Percentiles rank a stretch among this genome's conserved stretches.
phyloP scores from a whole-genome alignment of 2,797 vertebrate species.

The Avahi laniger region DNA sequence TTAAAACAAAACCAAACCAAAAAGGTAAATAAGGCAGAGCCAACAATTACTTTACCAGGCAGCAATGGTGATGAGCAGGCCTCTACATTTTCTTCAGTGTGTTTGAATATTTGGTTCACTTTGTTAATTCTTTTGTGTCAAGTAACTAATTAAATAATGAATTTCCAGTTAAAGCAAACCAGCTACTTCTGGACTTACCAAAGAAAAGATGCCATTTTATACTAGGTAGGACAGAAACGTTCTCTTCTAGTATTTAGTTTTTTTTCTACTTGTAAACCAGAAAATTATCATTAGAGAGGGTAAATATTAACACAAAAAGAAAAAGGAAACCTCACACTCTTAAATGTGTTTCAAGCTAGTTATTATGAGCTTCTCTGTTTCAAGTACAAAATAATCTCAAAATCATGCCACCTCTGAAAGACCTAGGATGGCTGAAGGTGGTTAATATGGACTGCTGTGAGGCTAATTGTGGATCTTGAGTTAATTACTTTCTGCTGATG shows the following conservation, averaged over 20 bases:
- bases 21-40: slow-evolving; percentile 58
- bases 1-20: slow-evolving; percentile 70
- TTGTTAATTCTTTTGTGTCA: slow-evolving; percentile 56
- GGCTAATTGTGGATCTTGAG: slow-evolving; percentile 86
- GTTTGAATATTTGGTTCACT: slow-evolving; percentile 40
- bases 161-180: slow-evolving; percentile 74
- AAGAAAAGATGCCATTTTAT: slow-evolving; percentile 72
- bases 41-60: not conserved
- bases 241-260: slow-evolving; percentile 42
- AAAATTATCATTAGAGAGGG: slow-evolving; percentile 46
- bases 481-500: slow-evolving; percentile 86
- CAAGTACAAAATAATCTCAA: slow-evolving; percentile 83
- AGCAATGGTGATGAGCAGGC: not conserved
- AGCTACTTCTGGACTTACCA: slow-evolving; percentile 75
- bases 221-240: slow-evolving; percentile 32
- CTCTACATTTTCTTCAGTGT: slow-evolving; percentile 39
- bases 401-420: slow-evolving; percentile 82
- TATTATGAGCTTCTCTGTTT: slow-evolving; percentile 80
- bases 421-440: slow-evolving; percentile 75
- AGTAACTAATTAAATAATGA: slow-evolving; percentile 53
- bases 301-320: slow-evolving; percentile 41
- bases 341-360: slow-evolving; percentile 80
- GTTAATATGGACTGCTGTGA: slow-evolving; percentile 83
- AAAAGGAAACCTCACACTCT: slow-evolving; percentile 44
- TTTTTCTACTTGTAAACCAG: slow-evolving; percentile 18